Evolutionary conservation across 2,888 invertebrate genomes (phyloP).

Genomic region (Cephus pulcher): DNA sequence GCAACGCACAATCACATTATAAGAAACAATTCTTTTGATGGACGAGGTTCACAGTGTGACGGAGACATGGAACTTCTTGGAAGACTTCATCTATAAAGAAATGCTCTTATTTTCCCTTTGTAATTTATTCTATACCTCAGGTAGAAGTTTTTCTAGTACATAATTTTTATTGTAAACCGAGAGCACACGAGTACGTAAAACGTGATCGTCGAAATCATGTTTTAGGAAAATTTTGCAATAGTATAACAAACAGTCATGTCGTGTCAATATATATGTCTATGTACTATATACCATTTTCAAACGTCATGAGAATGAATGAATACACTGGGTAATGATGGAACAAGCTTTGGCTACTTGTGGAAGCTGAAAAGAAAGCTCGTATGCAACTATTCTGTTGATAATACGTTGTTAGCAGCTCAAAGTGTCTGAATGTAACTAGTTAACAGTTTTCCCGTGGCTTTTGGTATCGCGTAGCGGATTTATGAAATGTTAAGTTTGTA

Average conservation of each 20-base stretch:
- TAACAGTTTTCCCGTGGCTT: not conserved
- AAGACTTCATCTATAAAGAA: not conserved
- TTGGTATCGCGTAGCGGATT: not conserved
- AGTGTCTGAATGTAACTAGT: not conserved
- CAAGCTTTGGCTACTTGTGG: not conserved
- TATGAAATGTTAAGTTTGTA: not conserved
- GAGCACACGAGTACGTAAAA: not conserved
- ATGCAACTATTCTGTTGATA: not conserved
- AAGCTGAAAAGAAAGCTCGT: not conserved
- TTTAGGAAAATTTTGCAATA: not conserved
- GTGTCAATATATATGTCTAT: not conserved
- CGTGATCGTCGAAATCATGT: not conserved
- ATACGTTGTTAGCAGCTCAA: not conserved
- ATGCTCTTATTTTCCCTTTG: not conserved
- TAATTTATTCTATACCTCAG: not conserved
- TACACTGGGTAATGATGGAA: not conserved
- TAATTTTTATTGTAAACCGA: not conserved
- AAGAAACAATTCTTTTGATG: slow-evolving; percentile 16
- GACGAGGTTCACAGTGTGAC: slow-evolving; percentile 8
- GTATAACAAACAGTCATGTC: not conserved
- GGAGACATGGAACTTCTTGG: slow-evolving; percentile 16
- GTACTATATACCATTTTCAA: not conserved
- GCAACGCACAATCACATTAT: slow-evolving; percentile 11
- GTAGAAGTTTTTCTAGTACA: not conserved
- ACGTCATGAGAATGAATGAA: not conserved